Evolutionary conservation across 37 sponge, comb jelly and placozoan genomes (phyloP), one percentile per base, ranked within the genome.

Genomic region (Hormiphora californensis): DNA sequence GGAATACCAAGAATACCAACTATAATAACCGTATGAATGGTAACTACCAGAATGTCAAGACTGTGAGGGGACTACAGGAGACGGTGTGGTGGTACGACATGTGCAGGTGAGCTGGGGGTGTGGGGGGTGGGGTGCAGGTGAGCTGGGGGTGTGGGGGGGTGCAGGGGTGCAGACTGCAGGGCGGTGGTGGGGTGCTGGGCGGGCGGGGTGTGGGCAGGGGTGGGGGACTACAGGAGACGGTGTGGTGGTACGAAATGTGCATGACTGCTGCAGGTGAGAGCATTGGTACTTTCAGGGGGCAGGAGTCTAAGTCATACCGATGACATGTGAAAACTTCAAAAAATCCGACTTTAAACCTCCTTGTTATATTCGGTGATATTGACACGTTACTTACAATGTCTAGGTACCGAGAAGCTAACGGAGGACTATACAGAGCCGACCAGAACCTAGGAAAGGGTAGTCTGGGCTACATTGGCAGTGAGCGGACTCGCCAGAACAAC

Each of bases 401-500:
- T 39, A 67, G 81, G 46, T 73, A 36, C 25, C 35, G 81, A 39
- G 41, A 39, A n/a, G 35, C 36, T 22, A 46, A 54, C 59, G 8
- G 12, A 92, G 99, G 90, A 35, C 89, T 98, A 43, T 98, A 95
- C 86, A 89, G 88, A 22, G 99, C 99, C 85, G 99, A 98, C 65
- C 99, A 98, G 91, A 65, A 81, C 21, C 85, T 94, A 3, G 35
- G 35, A 1, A 63, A 54, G 11, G 85, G 63, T 8, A 86, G 87
- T 53, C 65, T 90, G 33, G 92, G 91, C n/a, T 73, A 86, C 69
- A 85, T 69, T 36, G 90, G 93, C 0, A 96, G 95, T 25, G 90
- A 78, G 41, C 91, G 89, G 88, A 98, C 99, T 4, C 85, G 99
- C 0, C 99, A 98, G 90, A 98, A 98, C 85, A 92, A 96, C 34